phyloP scores from a whole-genome alignment of 2,888 invertebrate genomes.

The Heliconius charithonia region DNA sequence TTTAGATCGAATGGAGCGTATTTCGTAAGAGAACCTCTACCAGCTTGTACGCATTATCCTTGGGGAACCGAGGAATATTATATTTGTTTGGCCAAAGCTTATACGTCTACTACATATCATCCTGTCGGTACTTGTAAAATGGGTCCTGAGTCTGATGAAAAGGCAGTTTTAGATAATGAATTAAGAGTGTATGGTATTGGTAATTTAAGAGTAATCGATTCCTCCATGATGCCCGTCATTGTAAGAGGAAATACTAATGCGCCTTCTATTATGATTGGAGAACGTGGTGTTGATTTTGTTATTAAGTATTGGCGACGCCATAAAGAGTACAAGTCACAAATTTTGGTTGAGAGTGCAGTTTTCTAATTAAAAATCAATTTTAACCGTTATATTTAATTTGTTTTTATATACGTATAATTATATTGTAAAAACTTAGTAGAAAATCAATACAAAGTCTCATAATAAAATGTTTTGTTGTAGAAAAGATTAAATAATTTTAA shows the following conservation, averaged over 20 bases:
- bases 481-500: no score
- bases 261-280: slow-evolving; percentile 68
- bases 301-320: slow-evolving; percentile 59
- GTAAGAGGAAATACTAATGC: slow-evolving; percentile 92
- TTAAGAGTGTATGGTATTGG: slow-evolving; percentile 85
- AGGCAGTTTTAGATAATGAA: slow-evolving; percentile 87
- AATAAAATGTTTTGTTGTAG: no score
- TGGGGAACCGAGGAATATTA: slow-evolving; percentile 87
- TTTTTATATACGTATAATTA: no score
- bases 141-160: slow-evolving; percentile 82
- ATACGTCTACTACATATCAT: slow-evolving; percentile 80
- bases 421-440: no score
- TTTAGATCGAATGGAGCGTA: slow-evolving; percentile 82
- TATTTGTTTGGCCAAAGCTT: slow-evolving; percentile 84
- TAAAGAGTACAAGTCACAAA: neutral
- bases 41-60: slow-evolving; percentile 79
- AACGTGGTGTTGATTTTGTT: slow-evolving; percentile 58
- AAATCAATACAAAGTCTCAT: no score
- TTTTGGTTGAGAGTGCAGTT: no score
- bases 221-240: slow-evolving; percentile 91
- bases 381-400: neutral
- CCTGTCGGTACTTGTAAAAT: slow-evolving; percentile 72
- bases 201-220: slow-evolving; percentile 87
- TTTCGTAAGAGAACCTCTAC: slow-evolving; percentile 79
- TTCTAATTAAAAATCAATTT: neutral